Evolutionary conservation across 1,140 invertebrate genomes (phyloP).

Genomic region (Drosophila azteca): DNA sequence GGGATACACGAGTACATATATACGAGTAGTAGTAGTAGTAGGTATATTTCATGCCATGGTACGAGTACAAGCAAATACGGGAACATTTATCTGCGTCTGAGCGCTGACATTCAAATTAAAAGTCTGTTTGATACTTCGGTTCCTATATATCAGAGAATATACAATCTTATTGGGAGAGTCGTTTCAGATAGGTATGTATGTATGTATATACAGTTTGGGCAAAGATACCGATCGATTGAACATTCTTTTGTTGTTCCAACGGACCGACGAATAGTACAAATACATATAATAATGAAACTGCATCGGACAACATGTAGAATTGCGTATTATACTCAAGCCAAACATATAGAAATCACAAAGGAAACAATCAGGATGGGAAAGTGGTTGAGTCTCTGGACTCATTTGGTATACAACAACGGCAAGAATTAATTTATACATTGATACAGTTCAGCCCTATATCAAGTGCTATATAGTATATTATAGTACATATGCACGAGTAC

Average conservation of each 20-base stretch:
- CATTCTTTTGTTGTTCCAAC: no score
- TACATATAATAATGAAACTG: background rate
- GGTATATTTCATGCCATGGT: constrained; percentile 53
- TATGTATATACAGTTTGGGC: no score
- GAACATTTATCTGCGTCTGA: constrained; percentile 1
- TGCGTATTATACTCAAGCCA: no score
- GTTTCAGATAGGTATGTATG: no score
- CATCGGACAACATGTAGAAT: no score
- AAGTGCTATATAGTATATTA: constrained; percentile 43
- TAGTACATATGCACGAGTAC: background rate
- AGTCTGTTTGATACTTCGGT: background rate
- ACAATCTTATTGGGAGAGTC: no score
- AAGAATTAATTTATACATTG: constrained; percentile 67
- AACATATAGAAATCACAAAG: no score
- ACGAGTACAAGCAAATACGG: constrained; percentile 31
- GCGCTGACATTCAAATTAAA: constrained; percentile 1
- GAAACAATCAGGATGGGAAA: constrained; percentile 13
- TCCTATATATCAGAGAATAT: no score
- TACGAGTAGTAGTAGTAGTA: constrained; percentile 10
- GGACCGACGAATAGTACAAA: background rate
- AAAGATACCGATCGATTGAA: no score
- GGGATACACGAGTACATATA: constrained; percentile 29
- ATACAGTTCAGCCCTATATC: constrained; percentile 49
- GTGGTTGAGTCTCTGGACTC: constrained; percentile 8
- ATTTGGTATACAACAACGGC: constrained; percentile 61